A percentile compares a stretch with the other conserved stretches of the same genome.
Conservation (phyloP, 2,888 invertebrate species). For the Limnephilus auricula region DNA sequence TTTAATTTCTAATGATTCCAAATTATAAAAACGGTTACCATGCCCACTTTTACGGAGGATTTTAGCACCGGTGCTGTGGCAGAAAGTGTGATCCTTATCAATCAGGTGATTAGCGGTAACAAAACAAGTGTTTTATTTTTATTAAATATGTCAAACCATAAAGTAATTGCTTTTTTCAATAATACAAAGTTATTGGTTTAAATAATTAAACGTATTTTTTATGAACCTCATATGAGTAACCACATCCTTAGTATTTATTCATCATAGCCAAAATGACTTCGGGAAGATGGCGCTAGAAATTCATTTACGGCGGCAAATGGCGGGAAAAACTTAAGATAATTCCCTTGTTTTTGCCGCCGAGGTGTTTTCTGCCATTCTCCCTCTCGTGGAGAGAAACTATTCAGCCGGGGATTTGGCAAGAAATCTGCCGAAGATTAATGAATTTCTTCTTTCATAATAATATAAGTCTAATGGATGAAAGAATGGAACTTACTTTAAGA, state of each 20-base stretch:
- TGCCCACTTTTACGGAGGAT: no score
- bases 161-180: no score
- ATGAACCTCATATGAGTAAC: neutral
- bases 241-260: neutral
- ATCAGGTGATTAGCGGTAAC: no score
- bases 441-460: conserved; percentile 14
- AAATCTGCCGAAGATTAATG: neutral
- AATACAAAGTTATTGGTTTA: no score
- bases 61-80: no score
- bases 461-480: conserved; percentile 11
- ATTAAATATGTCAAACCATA: no score
- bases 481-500: neutral
- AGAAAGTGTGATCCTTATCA: no score
- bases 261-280: neutral
- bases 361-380: conserved; percentile 38
- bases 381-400: neutral
- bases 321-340: conserved; percentile 38
- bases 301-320: conserved; percentile 35
- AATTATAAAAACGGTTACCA: no score
- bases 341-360: conserved; percentile 39
- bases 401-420: neutral
- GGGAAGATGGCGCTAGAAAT: conserved; percentile 33
- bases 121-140: no score
- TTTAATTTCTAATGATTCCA: no score
- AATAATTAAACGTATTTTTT: neutral